phyloP scores from a whole-genome alignment of 35 echinoderm and acorn worm genomes.

The Stichopus chloronotus region DNA sequence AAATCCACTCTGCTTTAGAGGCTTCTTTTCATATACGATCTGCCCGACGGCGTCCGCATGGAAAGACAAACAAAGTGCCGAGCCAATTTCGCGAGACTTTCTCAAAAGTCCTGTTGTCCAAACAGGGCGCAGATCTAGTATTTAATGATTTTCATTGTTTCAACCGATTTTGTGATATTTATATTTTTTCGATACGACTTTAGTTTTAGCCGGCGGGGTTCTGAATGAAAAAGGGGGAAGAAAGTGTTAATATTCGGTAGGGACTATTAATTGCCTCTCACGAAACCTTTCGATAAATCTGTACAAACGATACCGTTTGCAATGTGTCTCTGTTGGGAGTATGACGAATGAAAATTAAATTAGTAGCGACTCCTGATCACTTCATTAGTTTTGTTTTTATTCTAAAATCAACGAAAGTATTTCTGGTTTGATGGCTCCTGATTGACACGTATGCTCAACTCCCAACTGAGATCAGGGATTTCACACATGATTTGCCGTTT shows the following conservation, averaged over 20 bases:
- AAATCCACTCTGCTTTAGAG: slow-evolving; percentile 23
- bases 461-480: slow-evolving; percentile 7
- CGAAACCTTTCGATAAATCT: slow-evolving; percentile 22
- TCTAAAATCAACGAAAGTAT: slow-evolving; percentile 44
- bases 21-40: slow-evolving; percentile 20
- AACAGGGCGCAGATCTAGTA: slow-evolving; percentile 27
- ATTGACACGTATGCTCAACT: slow-evolving; percentile 27
- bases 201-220: slow-evolving; percentile 22
- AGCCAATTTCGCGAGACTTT: slow-evolving; percentile 57
- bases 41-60: slow-evolving; percentile 41
- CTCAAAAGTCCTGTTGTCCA: slow-evolving; percentile 46
- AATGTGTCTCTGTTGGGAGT: slow-evolving; percentile 16
- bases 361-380: slow-evolving; percentile 36
- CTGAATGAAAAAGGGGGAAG: slow-evolving; percentile 6
- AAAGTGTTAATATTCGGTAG: slow-evolving; percentile 52
- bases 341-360: slow-evolving; percentile 51
- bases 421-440: slow-evolving; percentile 31
- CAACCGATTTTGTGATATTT: slow-evolving; percentile 9
- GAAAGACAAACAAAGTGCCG: slow-evolving; percentile 51
- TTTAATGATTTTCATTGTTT: slow-evolving; percentile 43
- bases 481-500: slow-evolving; percentile 14
- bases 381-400: slow-evolving; percentile 54
- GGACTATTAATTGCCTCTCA: slow-evolving; percentile 45
- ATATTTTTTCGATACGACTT: slow-evolving; percentile 43
- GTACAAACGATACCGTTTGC: slow-evolving; percentile 15